phyloP scores from a whole-genome alignment of 2,888 invertebrate genomes.

The Unio delphinus region DNA sequence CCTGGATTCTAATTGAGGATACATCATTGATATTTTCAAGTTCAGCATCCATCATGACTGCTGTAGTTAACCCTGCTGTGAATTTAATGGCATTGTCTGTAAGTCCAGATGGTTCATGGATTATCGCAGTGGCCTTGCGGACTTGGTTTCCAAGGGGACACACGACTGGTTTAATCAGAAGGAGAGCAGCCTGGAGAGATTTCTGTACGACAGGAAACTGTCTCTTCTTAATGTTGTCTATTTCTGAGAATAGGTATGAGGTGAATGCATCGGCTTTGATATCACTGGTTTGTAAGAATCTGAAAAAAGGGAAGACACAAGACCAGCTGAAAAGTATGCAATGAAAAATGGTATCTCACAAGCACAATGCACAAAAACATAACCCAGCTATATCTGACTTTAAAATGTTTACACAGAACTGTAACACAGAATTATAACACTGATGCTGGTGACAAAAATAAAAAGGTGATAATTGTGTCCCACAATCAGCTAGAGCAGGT shows the following conservation, averaged over 20 bases:
- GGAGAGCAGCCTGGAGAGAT: conserved; percentile 54
- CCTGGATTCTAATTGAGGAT: conserved; percentile 83
- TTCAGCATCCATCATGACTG: conserved; percentile 89
- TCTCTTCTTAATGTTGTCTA: conserved; percentile 52
- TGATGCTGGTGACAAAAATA: no score
- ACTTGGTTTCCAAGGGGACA: conserved; percentile 48
- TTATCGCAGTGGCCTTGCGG: conserved; percentile 73
- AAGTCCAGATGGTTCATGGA: conserved; percentile 88
- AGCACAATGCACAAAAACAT: no score
- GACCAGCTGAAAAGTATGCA: no score
- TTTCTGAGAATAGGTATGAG: conserved; percentile 82
- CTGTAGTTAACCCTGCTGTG: conserved; percentile 91
- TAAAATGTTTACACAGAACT: no score
- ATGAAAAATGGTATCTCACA: no score
- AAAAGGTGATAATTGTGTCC: no score
- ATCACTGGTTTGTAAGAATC: conserved; percentile 72
- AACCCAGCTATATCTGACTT: no score
- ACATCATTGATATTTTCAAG: conserved; percentile 85
- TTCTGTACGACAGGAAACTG: conserved; percentile 53
- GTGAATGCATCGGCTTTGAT: conserved; percentile 86
- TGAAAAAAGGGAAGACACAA: conserved; percentile 25
- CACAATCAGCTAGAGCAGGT: no score
- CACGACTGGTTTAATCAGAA: conserved; percentile 41
- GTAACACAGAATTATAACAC: no score
- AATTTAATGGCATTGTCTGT: conserved; percentile 89